Evolutionary conservation across 2,888 invertebrate genomes (phyloP), one percentile per base, ranked within the genome.

Genomic region (Caenorhabditis sinica): DNA sequence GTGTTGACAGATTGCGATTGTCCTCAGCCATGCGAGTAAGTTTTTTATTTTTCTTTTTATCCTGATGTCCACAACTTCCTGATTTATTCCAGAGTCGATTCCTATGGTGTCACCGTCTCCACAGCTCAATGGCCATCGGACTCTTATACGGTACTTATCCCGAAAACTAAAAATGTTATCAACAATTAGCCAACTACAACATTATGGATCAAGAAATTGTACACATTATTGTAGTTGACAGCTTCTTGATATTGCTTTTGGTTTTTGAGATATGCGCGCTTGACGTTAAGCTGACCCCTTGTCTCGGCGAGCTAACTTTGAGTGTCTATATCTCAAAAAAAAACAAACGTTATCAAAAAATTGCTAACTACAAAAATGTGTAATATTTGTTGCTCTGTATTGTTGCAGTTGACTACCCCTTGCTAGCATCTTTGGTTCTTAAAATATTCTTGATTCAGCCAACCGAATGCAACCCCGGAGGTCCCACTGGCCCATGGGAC

Each of bases 51-150:
- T 9, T 33, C 8, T 45, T 11, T 23, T 0, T 23, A 23, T 11
- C 8, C 2, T 17, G 23, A 23, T 11, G 23, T 23, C 23, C 53
- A 8, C 1, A 23, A 53, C 2, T 9, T 33, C 1, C 33, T 4
- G 33, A 4, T 36, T 53, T 66, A 13, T 83, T 90, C 76, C 76
- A 92, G 91, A 45, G 86, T 88, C 43, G 88, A 89, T 23, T 85
- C 88, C 11, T 92, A 92, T 83, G 79, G 86, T 20, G 91, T 92
- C 1, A 91, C 91, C 3, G 89, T 91, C 9, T 92, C 92, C 15
- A 92, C 91, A 13, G 91, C 92, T 2, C 86, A 88, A 71, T 92
- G 92, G 92, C 92, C 92, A 4, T 89, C 91, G 15, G 87, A 88
- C 20, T 87, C 86, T 6, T 92, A 92, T 80, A 89, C 79, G 66